phyloP scores from a whole-genome alignment of 23 tunicate genomes.

The Halocynthia roretzi region DNA sequence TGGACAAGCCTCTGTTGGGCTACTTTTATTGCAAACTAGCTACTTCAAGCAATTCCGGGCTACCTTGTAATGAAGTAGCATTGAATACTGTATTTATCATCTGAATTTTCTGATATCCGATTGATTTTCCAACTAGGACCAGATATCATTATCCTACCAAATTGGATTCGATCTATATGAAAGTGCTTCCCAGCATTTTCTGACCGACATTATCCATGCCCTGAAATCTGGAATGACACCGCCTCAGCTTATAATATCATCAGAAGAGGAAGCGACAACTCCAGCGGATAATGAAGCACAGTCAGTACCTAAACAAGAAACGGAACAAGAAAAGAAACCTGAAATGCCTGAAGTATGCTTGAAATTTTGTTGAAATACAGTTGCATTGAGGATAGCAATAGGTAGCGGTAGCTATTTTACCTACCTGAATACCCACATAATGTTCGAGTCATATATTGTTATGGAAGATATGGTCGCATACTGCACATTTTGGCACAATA shows the following conservation, averaged over 20 bases:
- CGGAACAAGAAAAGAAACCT: not conserved
- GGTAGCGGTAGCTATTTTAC: too few species aligned
- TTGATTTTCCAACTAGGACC: slow-evolving; percentile 40
- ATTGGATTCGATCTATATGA: slow-evolving; percentile 95
- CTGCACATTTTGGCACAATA: too few species aligned
- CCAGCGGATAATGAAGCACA: not conserved
- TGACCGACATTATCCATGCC: slow-evolving; percentile 63
- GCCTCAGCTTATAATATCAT: not conserved
- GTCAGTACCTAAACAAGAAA: not conserved
- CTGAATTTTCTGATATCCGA: too few species aligned
- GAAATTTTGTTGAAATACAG: too few species aligned
- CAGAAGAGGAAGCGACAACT: not conserved
- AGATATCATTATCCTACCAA: slow-evolving; percentile 86
- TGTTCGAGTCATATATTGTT: too few species aligned
- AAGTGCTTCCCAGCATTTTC: slow-evolving; percentile 85
- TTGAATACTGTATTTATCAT: not conserved
- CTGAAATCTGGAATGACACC: slow-evolving; percentile 40
- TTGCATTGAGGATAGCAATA: too few species aligned
- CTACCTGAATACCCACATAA: too few species aligned
- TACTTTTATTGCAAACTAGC: too few species aligned
- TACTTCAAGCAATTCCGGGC: too few species aligned
- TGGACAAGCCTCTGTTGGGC: too few species aligned
- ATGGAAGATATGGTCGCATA: too few species aligned
- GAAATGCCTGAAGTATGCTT: not conserved
- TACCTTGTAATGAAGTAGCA: not conserved